Evolutionary conservation across 2,888 invertebrate species (phyloP).

Genomic region (Mythimna pallens): DNA sequence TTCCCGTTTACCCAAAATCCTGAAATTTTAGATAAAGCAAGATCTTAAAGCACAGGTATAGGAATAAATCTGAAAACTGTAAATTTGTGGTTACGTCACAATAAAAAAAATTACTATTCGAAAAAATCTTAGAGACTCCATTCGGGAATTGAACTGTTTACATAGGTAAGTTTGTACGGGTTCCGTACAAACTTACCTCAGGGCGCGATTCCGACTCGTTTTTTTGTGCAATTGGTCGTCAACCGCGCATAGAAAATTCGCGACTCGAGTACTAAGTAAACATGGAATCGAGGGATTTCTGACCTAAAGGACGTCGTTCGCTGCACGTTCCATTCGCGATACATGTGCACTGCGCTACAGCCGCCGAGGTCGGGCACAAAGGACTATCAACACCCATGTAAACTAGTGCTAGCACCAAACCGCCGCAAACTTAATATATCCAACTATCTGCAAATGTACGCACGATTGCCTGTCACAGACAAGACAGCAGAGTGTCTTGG

Average conservation of each 20-base stretch:
- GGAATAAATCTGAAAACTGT: too few species aligned
- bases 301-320: slow-evolving; percentile 24
- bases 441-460: slow-evolving; percentile 35
- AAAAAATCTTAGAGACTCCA: too few species aligned
- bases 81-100: too few species aligned
- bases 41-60: too few species aligned
- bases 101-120: too few species aligned
- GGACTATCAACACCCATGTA: slow-evolving; percentile 36
- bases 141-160: too few species aligned
- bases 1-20: too few species aligned
- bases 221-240: slow-evolving; percentile 1
- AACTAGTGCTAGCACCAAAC: slow-evolving; percentile 30
- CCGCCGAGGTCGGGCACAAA: slow-evolving; percentile 36
- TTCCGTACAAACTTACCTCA: too few species aligned
- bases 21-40: too few species aligned
- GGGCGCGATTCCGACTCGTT: too few species aligned
- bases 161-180: too few species aligned
- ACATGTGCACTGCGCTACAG: slow-evolving; percentile 31
- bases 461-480: slow-evolving; percentile 41
- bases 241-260: slow-evolving; percentile 13
- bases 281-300: slow-evolving; percentile 22
- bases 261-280: slow-evolving; percentile 26
- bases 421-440: slow-evolving; percentile 19
- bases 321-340: slow-evolving; percentile 30
- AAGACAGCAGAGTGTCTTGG: slow-evolving; percentile 17